Percentiles rank a stretch among this genome's conserved stretches.
These are phyloP conservation scores for Dorcus parallelipipedus DNA, from an alignment of 2,888 invertebrate species.

Conservation along the genomic window DNA sequence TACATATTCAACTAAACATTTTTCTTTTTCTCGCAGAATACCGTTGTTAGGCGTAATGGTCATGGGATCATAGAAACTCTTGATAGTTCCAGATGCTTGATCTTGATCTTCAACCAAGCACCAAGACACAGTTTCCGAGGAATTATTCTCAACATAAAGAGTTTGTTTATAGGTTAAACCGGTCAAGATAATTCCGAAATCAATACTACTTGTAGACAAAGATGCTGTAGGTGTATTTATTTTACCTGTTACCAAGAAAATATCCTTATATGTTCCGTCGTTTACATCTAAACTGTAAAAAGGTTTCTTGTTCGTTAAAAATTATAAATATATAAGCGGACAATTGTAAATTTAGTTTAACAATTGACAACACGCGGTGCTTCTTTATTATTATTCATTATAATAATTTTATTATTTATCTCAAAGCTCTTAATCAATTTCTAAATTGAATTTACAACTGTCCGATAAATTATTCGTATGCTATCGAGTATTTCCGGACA, in stretches of 20 bases:
- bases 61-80: neutral
- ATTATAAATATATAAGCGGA: too few species aligned
- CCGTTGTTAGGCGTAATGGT: constrained; percentile 7
- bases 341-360: too few species aligned
- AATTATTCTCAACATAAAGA: constrained; percentile 31
- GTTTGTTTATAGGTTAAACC: constrained; percentile 20
- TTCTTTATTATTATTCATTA: too few species aligned
- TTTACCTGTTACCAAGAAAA: constrained; percentile 11
- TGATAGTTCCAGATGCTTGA: too few species aligned
- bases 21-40: neutral
- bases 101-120: constrained; percentile 31
- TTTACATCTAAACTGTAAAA: constrained; percentile 20
- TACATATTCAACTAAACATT: constrained; percentile 8
- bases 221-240: constrained; percentile 18
- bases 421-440: too few species aligned
- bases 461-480: too few species aligned
- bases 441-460: too few species aligned
- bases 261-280: constrained; percentile 6
- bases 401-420: too few species aligned
- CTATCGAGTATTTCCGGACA: too few species aligned
- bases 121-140: constrained; percentile 30
- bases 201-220: constrained; percentile 30
- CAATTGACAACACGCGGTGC: too few species aligned
- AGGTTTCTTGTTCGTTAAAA: neutral
- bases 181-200: constrained; percentile 29